phyloP scores from a whole-genome alignment of 2,888 invertebrate species.

The Anthoptus insignis region DNA sequence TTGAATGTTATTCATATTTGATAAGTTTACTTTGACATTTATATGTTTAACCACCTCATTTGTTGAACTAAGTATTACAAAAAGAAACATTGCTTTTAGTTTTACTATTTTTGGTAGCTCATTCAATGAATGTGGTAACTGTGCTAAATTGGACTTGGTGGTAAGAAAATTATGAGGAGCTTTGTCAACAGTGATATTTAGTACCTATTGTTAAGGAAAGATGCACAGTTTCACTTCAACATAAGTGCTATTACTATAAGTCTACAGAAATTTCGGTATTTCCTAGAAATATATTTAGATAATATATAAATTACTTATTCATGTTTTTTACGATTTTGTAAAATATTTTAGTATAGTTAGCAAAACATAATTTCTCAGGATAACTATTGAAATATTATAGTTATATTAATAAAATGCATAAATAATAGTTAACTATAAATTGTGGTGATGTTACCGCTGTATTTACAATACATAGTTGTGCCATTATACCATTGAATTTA shows the following conservation, averaged over 20 bases:
- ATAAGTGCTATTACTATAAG: slow-evolving; percentile 72
- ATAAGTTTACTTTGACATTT: neutral
- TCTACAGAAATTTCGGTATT: slow-evolving; percentile 78
- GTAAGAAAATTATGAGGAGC: slow-evolving; percentile 69
- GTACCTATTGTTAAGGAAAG: slow-evolving; percentile 57
- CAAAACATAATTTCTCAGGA: slow-evolving; percentile 73
- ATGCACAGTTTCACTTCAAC: slow-evolving; percentile 77
- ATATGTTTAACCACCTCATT: neutral
- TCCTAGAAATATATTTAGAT: slow-evolving; percentile 78
- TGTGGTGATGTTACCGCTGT: slow-evolving; percentile 64
- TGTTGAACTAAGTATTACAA: slow-evolving; percentile 10
- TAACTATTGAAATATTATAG: slow-evolving; percentile 62
- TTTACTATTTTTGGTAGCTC: slow-evolving; percentile 46
- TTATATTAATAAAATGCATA: slow-evolving; percentile 61
- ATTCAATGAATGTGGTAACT: slow-evolving; percentile 76
- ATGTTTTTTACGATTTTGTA: slow-evolving; percentile 80
- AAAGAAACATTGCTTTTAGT: slow-evolving; percentile 8
- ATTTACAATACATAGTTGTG: slow-evolving; percentile 79
- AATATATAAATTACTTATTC: slow-evolving; percentile 60
- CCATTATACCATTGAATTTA: slow-evolving; percentile 80
- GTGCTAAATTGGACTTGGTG: slow-evolving; percentile 71
- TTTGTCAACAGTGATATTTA: slow-evolving; percentile 79
- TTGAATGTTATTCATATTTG: slow-evolving; percentile 17
- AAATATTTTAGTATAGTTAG: slow-evolving; percentile 80
- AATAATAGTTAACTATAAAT: slow-evolving; percentile 57